A percentile compares a stretch with the other conserved stretches of the same genome.
Conservation (phyloP, 2,113 vertebrate genomes). For the Rissa tridactyla region DNA sequence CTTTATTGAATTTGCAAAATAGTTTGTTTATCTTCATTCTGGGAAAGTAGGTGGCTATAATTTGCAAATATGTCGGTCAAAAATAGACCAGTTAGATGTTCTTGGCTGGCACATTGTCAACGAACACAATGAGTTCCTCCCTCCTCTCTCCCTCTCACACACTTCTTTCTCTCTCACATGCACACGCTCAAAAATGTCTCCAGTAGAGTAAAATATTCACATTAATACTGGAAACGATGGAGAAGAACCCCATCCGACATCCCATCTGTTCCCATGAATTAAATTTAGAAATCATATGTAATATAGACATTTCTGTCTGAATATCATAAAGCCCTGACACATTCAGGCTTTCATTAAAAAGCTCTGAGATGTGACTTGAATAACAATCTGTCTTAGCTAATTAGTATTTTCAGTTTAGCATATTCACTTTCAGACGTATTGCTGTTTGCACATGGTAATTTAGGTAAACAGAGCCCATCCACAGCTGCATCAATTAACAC, state of each 20-base stretch:
- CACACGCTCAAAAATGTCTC: constrained; percentile 21
- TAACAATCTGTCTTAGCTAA: constrained; percentile 85
- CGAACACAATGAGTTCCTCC: constrained; percentile 18
- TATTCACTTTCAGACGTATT: constrained; percentile 85
- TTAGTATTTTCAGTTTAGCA: constrained; percentile 87
- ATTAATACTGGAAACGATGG: constrained; percentile 71
- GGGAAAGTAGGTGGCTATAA: constrained; percentile 23
- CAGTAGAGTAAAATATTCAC: constrained; percentile 67
- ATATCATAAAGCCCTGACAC: constrained; percentile 80
- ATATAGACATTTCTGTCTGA: constrained; percentile 83
- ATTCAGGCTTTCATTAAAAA: constrained; percentile 83
- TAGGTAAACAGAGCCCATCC: constrained; percentile 86
- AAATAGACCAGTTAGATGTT: constrained; percentile 34
- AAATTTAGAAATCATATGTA: constrained; percentile 83
- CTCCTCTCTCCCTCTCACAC: background rate
- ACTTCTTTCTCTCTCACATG: background rate
- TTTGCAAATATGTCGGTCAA: constrained; percentile 48
- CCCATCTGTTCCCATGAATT: constrained; percentile 82
- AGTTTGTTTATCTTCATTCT: constrained; percentile 54
- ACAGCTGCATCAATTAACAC: constrained; percentile 89
- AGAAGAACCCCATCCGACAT: constrained; percentile 67
- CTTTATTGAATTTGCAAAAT: constrained; percentile 47
- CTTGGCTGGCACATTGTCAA: constrained; percentile 38
- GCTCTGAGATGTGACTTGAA: constrained; percentile 82
- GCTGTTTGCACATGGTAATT: constrained; percentile 88